phyloP scores from a whole-genome alignment of 2,888 invertebrate species.

The Oligia fasciuncula region DNA sequence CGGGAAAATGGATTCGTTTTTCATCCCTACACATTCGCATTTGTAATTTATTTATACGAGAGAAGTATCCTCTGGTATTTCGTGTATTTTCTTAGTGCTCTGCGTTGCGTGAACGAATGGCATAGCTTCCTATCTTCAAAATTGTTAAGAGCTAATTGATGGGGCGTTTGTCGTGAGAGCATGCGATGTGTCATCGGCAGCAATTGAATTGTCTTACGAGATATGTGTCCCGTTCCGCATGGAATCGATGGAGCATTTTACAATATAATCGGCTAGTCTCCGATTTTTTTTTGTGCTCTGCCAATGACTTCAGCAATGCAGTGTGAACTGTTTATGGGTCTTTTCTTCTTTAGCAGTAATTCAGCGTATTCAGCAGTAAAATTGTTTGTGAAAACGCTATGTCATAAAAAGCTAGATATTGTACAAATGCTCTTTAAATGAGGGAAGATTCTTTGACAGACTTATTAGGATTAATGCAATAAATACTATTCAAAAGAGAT shows the following conservation, averaged over 20 bases:
- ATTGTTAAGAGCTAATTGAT: conserved; percentile 48
- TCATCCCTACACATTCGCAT: not conserved
- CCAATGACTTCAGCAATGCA: not conserved
- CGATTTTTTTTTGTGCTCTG: conserved; percentile 17
- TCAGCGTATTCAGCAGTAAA: not conserved
- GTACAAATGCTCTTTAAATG: not conserved
- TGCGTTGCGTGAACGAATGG: conserved; percentile 36
- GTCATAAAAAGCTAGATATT: not conserved
- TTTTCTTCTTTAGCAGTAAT: not conserved
- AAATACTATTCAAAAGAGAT: not conserved
- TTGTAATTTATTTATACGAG: not conserved
- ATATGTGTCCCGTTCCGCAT: conserved; percentile 45
- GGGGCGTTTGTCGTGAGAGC: conserved; percentile 48
- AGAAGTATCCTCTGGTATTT: conserved; percentile 6
- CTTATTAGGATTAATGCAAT: not conserved
- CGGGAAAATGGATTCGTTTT: not conserved
- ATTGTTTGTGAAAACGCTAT: not conserved
- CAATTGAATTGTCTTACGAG: conserved; percentile 52
- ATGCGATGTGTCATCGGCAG: conserved; percentile 48
- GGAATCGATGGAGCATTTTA: conserved; percentile 48
- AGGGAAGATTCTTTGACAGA: not conserved
- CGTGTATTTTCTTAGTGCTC: conserved; percentile 23
- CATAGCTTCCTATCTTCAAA: conserved; percentile 51
- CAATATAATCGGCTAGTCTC: conserved; percentile 14
- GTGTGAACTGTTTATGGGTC: not conserved